phyloP scores from a whole-genome alignment of 2,113 vertebrate genomes.

The Chloebia gouldiae region DNA sequence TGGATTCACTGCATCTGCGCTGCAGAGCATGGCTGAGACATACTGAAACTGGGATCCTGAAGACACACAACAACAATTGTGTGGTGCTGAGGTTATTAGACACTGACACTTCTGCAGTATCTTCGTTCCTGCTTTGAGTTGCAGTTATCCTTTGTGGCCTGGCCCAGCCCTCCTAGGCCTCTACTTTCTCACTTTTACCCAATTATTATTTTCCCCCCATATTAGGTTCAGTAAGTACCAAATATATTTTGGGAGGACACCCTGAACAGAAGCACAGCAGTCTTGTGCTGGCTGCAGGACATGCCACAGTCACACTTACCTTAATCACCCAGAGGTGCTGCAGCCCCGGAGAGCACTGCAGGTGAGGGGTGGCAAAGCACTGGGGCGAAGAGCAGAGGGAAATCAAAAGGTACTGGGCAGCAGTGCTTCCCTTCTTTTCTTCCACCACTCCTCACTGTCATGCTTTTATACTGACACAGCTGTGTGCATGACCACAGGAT shows the following conservation, averaged over 20 bases:
- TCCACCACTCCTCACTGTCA: background rate
- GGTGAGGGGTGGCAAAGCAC: background rate
- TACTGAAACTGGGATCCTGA: background rate
- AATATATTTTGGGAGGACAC: background rate
- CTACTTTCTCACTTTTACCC: background rate
- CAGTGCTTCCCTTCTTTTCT: background rate
- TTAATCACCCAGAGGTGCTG: background rate
- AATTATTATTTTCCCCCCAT: rapidly evolving
- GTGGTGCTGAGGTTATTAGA: background rate
- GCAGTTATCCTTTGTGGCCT: background rate
- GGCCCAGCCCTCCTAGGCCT: background rate
- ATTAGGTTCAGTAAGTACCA: background rate
- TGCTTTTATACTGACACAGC: background rate
- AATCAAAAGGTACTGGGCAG: background rate
- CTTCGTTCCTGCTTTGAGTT: background rate
- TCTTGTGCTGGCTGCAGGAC: background rate
- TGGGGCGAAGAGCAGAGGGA: background rate
- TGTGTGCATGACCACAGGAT: background rate
- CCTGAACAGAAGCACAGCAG: background rate
- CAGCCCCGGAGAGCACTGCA: rapidly evolving
- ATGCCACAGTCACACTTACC: background rate
- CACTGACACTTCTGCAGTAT: rapidly evolving
- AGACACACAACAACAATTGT: background rate
- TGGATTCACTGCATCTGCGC: background rate
- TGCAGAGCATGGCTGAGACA: background rate